Base-by-base conservation (phyloP, 2,888 invertebrate species). In the Willowsia nigromaculata region DNA sequence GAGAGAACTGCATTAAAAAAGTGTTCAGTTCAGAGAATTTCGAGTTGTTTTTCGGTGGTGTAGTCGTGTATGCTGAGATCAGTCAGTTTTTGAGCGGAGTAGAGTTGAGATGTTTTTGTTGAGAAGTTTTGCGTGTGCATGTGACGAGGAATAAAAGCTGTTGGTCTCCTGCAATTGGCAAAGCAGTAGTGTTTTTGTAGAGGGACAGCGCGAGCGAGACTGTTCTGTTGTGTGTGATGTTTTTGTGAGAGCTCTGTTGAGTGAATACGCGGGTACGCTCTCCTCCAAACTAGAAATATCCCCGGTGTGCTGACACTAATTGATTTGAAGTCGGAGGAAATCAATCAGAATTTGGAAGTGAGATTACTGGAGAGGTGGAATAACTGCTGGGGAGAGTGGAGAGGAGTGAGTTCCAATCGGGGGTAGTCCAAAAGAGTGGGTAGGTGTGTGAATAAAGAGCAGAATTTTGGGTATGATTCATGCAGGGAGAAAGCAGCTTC, bases 121-220 rank as follows among this genome's bases (percentile, higher is more conserved):
- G n/a, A n/a, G n/a, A n/a, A n/a, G n/a, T 50, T 11, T 18, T 62
- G 62, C 30, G 13, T 62, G 62, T 62, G 62, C 15, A 30, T 27
- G n/a, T 15, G 25, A 56, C 3, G 6, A 4, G 6, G 22, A 13
- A 22, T n/a, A 56, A 81, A 81, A 81, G 15, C 27, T 81, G 15
- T 81, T 59, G 59, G 62, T 62, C 25, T 40, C 62, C 6, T 62
- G 81, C 68, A 83, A 68, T 68, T 83, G 83, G 83, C 18, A 30
- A 47, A 83, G 68, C 83, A 84, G 84, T 84, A 40, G 71, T 85
- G 85, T 85, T 85, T 85, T 85, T 85, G 76, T 85, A 43, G 40
- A 59, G 18, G 78, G 43, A 30, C 50, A 85, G 85, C 78, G 85
- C 78, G 85, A 78, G 4, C 9, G 40, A 40, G 4, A 9, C n/a